Base-by-base conservation (phyloP, 2,888 invertebrate species). In the Sussaba pulchella region DNA sequence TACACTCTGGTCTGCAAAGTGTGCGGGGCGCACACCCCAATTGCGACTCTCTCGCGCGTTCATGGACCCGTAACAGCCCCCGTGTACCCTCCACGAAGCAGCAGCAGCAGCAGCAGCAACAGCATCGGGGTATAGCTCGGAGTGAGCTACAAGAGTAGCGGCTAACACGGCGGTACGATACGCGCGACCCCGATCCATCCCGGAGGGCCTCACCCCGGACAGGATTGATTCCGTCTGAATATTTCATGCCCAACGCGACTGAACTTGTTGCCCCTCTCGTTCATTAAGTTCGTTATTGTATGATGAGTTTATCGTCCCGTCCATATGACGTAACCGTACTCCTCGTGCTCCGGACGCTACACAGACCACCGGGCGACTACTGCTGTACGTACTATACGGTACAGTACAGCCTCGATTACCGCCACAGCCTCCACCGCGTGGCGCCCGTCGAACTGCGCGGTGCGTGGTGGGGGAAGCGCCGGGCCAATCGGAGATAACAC, bases 181-280 rank as follows among this genome's bases (percentile, higher is more conserved):
- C 36, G 57, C 47, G 67, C 73, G 72, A 79, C 66, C 82, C 82
- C 69, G 69, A 81, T 82, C 77, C 85, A 82, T 71, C 80, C 83
- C 85, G 82, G 80, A 85, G 85, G 82, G 71, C 76, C 82, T 82
- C 84, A 84, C 80, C 80, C 79, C 81, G n/a, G 85, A 82, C 86
- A 87, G 89, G 89, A 92, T 92, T 92, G 92, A 92, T 92, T 91
- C 88, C 87, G 86, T 84, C 85, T 92, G 91, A 92, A 92, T 92
- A 92, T 92, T 92, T 92, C 86, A 92, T 90, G 84, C 73, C 75
- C 85, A 85, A 85, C 82, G 78, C 61, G 83, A 82, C 85, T 84
- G 82, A 89, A 88, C 89, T 91, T 88, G 88, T 87, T 87, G 85
- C 84, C 86, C 85, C 73, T 83, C 80, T 81, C 81, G 85, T 89